Evolutionary conservation across 2,888 invertebrate genomes (phyloP), one percentile per base, ranked within the genome.

Genomic region (Nymphalis urticae): DNA sequence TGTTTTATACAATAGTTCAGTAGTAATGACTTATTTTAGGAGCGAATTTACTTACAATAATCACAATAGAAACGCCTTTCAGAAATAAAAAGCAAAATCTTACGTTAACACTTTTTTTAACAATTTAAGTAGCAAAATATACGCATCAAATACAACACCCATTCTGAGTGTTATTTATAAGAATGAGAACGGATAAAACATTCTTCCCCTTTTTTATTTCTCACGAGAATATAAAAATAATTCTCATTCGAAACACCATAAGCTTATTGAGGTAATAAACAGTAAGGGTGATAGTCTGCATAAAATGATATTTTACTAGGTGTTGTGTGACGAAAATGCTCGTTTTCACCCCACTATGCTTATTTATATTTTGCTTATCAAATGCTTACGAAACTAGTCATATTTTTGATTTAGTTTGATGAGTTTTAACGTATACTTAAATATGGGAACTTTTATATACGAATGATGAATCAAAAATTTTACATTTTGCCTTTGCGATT

Each of bases 231-330:
- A 80, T 80, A 81, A 63, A 72, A 76, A 82, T 78, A 73, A 85
- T 85, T 85, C 77, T 75, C 74, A 84, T 81, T 80, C 84, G 79
- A 75, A 75, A 69, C 76, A 73, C 72, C 73, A 72, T 71, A 75
- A 71, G 75, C 78, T 82, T 82, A 82, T 80, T 76, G 80, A 77
- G 76, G 76, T 76, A 80, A 84, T 85, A 84, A 85, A 83, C 82
- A 81, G 82, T 84, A 82, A 82, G 78, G 77, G 78, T 76, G 80
- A 82, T 83, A 82, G 80, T 82, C 79, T 76, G 76, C 79, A 81
- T 82, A 83, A 82, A 85, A 80, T 80, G 79, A 82, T 85, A 82
- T 81, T 85, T 83, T 79, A 80, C 79, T 79, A 78, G 79, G 77
- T 81, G 77, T 80, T 79, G 71, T 70, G 75, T 77, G 80, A 82